Base-by-base conservation (phyloP, 2,888 invertebrate genomes). In the Sthenelais limicola region DNA sequence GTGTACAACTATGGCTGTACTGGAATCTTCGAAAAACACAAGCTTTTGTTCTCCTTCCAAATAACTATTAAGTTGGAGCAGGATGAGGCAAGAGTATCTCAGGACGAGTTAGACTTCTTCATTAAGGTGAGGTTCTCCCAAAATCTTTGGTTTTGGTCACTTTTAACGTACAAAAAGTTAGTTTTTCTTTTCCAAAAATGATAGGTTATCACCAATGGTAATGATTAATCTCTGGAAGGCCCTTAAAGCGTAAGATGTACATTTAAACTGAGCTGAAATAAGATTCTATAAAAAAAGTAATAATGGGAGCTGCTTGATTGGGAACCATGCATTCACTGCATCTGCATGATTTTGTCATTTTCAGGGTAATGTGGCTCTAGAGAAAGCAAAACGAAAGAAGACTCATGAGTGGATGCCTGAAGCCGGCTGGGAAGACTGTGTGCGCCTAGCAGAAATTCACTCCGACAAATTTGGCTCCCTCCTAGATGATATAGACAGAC, bases 1-100 rank as follows among this genome's bases (percentile, higher is more conserved):
- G 92, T 97, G 0, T 97, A 96, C 83, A 93, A 93, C 82, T 97
- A 95, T 81, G 96, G 95, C 1, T 96, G 96, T 82, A 95, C 94
- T 32, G 94, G 96, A 68, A 94, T 96, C 79, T 96, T 97, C 87
- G 95, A 96, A 87, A 92, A 92, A 52, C 96, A 97, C 89, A 96
- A 97, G 86, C 89, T 97, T 38, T 89, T 97, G 28, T 96, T 92
- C 87, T 96, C 96, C 0, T 94, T 97, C 87, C 95, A 95, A 91
- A 95, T 97, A 89, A 92, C 94, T 74, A 91, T 93, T 21, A 94
- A 94, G 84, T 86, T 97, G 77, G 92, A 95, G 80, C 92, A 93
- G 85, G 93, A 92, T 80, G 90, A 91, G 7, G 90, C 88, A 0
- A 83, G 89, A 28, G 88, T 96, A 0, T 87, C 85, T 0, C 94